Percentiles rank a stretch among this genome's conserved stretches.
These are phyloP conservation scores for Epinephelus coioides DNA, from an alignment of 2,797 vertebrate species.

Conservation along the genomic window DNA sequence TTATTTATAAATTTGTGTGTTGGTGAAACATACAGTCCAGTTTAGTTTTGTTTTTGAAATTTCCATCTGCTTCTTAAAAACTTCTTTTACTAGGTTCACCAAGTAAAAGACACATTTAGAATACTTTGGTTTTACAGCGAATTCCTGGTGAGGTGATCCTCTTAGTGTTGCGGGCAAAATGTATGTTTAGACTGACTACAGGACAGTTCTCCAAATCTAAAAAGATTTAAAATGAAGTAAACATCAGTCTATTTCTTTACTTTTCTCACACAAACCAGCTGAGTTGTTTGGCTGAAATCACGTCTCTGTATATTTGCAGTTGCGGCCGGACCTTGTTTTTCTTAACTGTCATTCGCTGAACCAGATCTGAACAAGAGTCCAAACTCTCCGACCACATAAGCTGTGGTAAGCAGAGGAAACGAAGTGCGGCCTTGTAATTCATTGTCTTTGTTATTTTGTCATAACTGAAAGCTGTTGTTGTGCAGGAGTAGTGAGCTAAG, in stretches of 20 bases:
- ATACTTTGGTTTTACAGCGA: conserved; percentile 30
- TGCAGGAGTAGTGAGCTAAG: conserved; percentile 13
- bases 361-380: conserved; percentile 39
- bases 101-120: conserved; percentile 22
- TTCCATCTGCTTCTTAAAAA: background rate
- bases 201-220: background rate
- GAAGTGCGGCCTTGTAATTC: conserved; percentile 48
- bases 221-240: conserved; percentile 19
- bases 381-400: conserved; percentile 40
- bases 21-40: background rate
- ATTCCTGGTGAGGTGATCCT: conserved; percentile 49
- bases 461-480: conserved; percentile 48
- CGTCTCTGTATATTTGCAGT: conserved; percentile 36
- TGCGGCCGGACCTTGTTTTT: conserved; percentile 50
- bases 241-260: conserved; percentile 15
- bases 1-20: conserved; percentile 43
- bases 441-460: conserved; percentile 55
- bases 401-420: conserved; percentile 46
- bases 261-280: conserved; percentile 22
- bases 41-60: background rate
- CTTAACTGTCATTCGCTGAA: conserved; percentile 51
- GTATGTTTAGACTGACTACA: background rate
- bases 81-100: conserved; percentile 6
- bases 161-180: conserved; percentile 33
- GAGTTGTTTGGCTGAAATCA: conserved; percentile 26